These are phyloP conservation scores for Nemotelus nigrinus DNA, from an alignment of 2,888 invertebrate species.

Conservation along the genomic window DNA sequence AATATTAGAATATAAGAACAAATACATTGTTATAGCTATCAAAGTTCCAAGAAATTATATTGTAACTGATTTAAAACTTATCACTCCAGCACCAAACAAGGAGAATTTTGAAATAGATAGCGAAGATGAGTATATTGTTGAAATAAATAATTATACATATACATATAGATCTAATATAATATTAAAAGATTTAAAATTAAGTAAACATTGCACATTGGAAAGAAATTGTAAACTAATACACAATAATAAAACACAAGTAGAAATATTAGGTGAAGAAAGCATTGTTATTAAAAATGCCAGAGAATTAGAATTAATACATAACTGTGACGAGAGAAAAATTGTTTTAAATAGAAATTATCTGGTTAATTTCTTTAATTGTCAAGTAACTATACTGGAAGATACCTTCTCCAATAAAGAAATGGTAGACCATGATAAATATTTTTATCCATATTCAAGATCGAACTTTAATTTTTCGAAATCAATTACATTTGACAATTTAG, in stretches of 20 bases:
- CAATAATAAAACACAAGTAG: constrained; percentile 1
- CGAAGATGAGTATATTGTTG: too few relatives aligned
- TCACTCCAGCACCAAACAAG: constrained; percentile 11
- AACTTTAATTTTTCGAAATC: background rate
- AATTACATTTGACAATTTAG: background rate
- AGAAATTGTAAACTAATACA: constrained; percentile 1
- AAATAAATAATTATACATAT: constrained; percentile 14
- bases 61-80: constrained; percentile 4
- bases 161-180: background rate
- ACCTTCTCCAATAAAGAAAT: background rate
- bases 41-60: constrained; percentile 34
- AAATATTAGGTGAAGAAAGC: background rate
- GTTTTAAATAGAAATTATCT: constrained; percentile 1
- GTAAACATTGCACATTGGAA: constrained; percentile 21
- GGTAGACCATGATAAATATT: background rate
- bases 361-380: constrained; percentile 8
- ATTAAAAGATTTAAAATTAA: constrained; percentile 22
- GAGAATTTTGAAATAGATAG: too few relatives aligned
- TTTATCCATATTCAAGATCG: background rate
- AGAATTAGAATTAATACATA: constrained; percentile 10
- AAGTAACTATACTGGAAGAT: background rate
- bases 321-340: constrained; percentile 18
- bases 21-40: constrained; percentile 20
- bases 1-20: constrained; percentile 34
- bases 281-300: constrained; percentile 11